phyloP scores from a whole-genome alignment of 2,888 invertebrate species.

The Nematopogon swammerdamellus region DNA sequence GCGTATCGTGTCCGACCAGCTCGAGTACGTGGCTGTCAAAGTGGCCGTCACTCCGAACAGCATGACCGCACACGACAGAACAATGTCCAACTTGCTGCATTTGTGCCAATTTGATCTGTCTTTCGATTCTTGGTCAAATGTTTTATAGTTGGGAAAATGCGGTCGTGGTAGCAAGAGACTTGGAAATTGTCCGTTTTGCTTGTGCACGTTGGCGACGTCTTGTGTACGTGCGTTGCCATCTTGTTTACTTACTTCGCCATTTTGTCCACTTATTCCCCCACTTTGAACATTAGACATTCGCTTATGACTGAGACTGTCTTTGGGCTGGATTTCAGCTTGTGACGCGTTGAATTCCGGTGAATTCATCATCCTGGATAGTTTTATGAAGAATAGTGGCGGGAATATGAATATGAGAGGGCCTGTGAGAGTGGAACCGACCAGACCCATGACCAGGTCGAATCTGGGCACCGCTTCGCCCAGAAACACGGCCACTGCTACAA shows the following conservation, averaged over 20 bases:
- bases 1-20: slow-evolving; percentile 60
- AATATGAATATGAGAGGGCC: slow-evolving; percentile 82
- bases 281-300: slow-evolving; percentile 10
- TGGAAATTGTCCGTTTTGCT: slow-evolving; percentile 14
- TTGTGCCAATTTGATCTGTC: neutral
- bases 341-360: slow-evolving; percentile 1
- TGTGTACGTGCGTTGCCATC: neutral
- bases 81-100: slow-evolving; percentile 26
- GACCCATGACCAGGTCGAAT: slow-evolving; percentile 82
- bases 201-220: neutral
- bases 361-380: slow-evolving; percentile 53
- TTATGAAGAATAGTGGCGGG: slow-evolving; percentile 78
- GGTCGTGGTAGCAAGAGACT: slow-evolving; percentile 21
- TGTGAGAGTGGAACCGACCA: slow-evolving; percentile 81
- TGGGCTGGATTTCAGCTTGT: neutral
- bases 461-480: slow-evolving; percentile 80
- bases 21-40: slow-evolving; percentile 66
- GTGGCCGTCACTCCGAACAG: slow-evolving; percentile 63
- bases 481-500: slow-evolving; percentile 69
- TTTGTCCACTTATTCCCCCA: slow-evolving; percentile 7
- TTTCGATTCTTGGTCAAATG: slow-evolving; percentile 21
- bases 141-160: slow-evolving; percentile 22
- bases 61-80: slow-evolving; percentile 57
- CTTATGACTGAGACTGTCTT: slow-evolving; percentile 3
- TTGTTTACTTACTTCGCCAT: neutral